Conservation (phyloP, 2,888 invertebrate species). For the Trilocha varians region DNA sequence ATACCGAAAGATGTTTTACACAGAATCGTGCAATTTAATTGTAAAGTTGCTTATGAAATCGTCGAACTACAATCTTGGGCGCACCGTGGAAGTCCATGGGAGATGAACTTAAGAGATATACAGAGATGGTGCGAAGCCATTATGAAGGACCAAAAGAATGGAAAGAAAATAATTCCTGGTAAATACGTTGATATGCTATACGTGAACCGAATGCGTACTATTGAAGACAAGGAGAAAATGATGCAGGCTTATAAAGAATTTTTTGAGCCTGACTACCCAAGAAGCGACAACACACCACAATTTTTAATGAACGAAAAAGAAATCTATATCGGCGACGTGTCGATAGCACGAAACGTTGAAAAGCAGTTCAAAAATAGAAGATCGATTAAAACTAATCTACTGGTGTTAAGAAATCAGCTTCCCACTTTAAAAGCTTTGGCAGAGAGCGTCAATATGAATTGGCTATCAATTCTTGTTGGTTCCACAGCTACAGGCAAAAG, state of each 20-base stretch:
- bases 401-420: conserved; percentile 74
- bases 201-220: conserved; percentile 87
- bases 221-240: conserved; percentile 83
- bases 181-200: conserved; percentile 86
- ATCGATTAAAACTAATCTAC: conserved; percentile 45
- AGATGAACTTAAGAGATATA: conserved; percentile 96
- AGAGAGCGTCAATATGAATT: conserved; percentile 91
- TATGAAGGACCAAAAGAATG: conserved; percentile 44
- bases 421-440: conserved; percentile 83
- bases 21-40: conserved; percentile 86
- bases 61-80: conserved; percentile 79
- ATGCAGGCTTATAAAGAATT: conserved; percentile 56
- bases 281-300: conserved; percentile 69
- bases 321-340: conserved; percentile 78
- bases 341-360: conserved; percentile 47
- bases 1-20: conserved; percentile 75
- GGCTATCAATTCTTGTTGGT: conserved; percentile 93
- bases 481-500: conserved; percentile 86
- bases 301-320: conserved; percentile 72
- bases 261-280: conserved; percentile 61
- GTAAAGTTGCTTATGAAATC: conserved; percentile 76
- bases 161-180: conserved; percentile 58
- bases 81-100: conserved; percentile 91
- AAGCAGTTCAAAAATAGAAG: conserved; percentile 48
- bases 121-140: conserved; percentile 92